Percentiles rank a stretch among this genome's conserved stretches.
Conservation (phyloP, 1,140 invertebrate genomes). For the Drosophila takahashii region DNA sequence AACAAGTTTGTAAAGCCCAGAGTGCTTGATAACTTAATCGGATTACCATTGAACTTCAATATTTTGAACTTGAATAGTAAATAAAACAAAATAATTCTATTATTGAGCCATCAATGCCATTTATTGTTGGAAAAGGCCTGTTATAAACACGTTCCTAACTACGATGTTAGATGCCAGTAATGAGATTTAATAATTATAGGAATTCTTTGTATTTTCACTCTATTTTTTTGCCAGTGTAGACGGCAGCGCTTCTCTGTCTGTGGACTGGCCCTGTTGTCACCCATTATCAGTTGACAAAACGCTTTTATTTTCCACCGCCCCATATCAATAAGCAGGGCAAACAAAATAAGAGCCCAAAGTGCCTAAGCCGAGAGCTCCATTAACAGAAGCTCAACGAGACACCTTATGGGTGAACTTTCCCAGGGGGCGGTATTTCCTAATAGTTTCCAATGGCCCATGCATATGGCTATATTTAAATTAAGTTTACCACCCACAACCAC, state of each 20-base stretch:
- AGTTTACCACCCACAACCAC: slow-evolving; percentile 15
- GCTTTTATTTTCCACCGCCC: slow-evolving; percentile 53
- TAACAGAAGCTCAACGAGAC: slow-evolving; percentile 44
- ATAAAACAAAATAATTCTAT: neutral
- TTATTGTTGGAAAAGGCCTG: neutral
- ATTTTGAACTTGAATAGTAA: neutral
- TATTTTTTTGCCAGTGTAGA: slow-evolving; percentile 17
- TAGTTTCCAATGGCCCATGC: slow-evolving; percentile 36
- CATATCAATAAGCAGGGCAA: slow-evolving; percentile 43
- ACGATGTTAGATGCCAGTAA: neutral
- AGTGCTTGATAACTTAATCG: neutral
- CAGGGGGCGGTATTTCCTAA: slow-evolving; percentile 20
- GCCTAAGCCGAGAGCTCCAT: slow-evolving; percentile 50
- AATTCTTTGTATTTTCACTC: neutral
- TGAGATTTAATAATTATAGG: neutral
- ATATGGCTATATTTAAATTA: slow-evolving; percentile 38
- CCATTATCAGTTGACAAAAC: slow-evolving; percentile 77
- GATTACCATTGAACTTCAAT: slow-evolving; percentile 1
- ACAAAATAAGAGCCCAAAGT: slow-evolving; percentile 45
- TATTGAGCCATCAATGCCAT: neutral
- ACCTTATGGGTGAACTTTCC: slow-evolving; percentile 21
- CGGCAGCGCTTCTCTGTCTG: slow-evolving; percentile 41
- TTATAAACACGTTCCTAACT: neutral
- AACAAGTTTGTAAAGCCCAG: neutral
- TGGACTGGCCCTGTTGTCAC: slow-evolving; percentile 39